Percentiles rank a stretch among this genome's conserved stretches.
Conservation (phyloP, 2,888 invertebrate genomes). For the Synergus laeviventris region DNA sequence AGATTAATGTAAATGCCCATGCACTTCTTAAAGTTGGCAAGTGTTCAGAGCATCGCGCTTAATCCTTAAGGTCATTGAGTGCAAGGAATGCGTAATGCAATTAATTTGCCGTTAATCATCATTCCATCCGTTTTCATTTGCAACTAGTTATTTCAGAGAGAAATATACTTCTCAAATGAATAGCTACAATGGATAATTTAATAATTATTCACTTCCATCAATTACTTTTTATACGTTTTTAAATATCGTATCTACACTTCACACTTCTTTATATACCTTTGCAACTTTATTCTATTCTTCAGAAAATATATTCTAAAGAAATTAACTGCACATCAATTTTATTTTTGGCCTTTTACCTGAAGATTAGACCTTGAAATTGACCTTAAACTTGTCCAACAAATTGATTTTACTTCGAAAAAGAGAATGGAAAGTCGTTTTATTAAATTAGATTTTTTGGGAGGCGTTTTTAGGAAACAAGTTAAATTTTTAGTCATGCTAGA, state of each 20-base stretch:
- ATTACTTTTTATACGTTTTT: not conserved
- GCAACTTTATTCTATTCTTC: not conserved
- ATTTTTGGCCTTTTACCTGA: no score
- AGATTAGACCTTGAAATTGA: not conserved
- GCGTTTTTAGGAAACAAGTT: not conserved
- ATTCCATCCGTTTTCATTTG: constrained; percentile 22
- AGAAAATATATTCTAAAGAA: not conserved
- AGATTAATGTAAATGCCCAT: not conserved
- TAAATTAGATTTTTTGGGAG: not conserved
- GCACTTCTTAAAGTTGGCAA: not conserved
- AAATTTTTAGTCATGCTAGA: not conserved
- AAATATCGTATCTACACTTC: constrained; percentile 3
- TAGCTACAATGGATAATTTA: constrained; percentile 22
- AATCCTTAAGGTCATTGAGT: constrained; percentile 22
- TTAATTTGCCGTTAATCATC: constrained; percentile 29
- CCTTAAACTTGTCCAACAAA: not conserved
- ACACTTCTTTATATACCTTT: not conserved
- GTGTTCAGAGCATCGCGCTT: not conserved
- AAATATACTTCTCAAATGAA: constrained; percentile 9
- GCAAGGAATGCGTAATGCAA: constrained; percentile 17
- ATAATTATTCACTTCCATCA: constrained; percentile 12
- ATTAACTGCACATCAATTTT: not conserved
- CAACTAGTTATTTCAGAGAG: constrained; percentile 11
- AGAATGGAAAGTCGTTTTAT: not conserved
- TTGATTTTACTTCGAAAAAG: not conserved